phyloP scores from a whole-genome alignment of 2,797 vertebrate genomes.

The Enteromius afrohamiltoni region DNA sequence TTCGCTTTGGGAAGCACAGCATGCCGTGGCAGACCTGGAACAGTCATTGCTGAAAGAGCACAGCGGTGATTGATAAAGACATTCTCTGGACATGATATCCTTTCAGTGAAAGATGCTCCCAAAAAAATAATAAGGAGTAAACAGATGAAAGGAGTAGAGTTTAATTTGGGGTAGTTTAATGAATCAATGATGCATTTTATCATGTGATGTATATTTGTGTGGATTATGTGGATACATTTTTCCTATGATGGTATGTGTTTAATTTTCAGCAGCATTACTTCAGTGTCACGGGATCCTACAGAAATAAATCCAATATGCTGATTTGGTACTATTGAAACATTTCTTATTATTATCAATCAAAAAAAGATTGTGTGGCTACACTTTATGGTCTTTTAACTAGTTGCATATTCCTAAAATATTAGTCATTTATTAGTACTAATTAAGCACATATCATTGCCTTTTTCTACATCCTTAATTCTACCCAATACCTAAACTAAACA shows the following conservation, averaged over 20 bases:
- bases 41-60: slow-evolving; percentile 25
- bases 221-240: neutral
- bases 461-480: too few species aligned
- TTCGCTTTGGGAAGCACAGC: slow-evolving; percentile 23
- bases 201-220: neutral
- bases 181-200: neutral
- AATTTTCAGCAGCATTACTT: neutral
- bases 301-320: neutral
- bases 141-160: slow-evolving; percentile 29
- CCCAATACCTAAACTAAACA: too few species aligned
- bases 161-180: neutral
- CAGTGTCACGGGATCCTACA: neutral
- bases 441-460: too few species aligned
- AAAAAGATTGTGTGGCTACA: neutral
- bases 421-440: too few species aligned
- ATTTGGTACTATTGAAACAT: neutral
- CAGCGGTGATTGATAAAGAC: slow-evolving; percentile 45
- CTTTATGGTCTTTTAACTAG: too few species aligned
- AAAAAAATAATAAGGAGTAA: slow-evolving; percentile 29
- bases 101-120: slow-evolving; percentile 1
- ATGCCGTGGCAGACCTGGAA: slow-evolving; percentile 37
- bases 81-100: slow-evolving; percentile 39
- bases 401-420: too few species aligned
- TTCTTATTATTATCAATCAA: neutral
- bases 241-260: neutral